Base-by-base conservation (phyloP, 2,113 vertebrate genomes). In the Colius striatus region DNA sequence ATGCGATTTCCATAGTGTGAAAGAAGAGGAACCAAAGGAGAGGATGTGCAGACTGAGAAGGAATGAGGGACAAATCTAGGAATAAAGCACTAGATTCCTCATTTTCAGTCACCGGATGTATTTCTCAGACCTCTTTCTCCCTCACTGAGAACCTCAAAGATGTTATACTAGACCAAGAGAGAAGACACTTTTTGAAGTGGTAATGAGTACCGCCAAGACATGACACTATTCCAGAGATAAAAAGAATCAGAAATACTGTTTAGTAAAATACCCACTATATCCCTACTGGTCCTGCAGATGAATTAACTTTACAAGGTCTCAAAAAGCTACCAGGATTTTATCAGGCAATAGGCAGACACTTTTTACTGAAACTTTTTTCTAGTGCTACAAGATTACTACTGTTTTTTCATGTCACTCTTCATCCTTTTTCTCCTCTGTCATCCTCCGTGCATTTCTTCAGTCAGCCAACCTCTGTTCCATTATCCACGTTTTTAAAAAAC, bases 131-230 rank as follows among this genome's bases (percentile, higher is more conserved):
- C 11, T 8, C 50, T 47, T 84, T 81, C 34, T 89, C 50, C 50
- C 48, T 57, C 55, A 57, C 3, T 68, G 57, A 58, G 6, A 23
- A 1, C 12, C 19, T 76, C 45, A 75, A 30, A 72, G 15, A 15
- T 75, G 43, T 62, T 61, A 53, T 23, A 72, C 8, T 36, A 87
- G 23, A 72, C 47, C 18, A 77, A 77, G 29, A 50, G 32, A 55
- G 23, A 55, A 72, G 45, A 55, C 3, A n/a, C 8, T 36, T 95
- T 93, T 84, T 95, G 95, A 96, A 94, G 50, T 94, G 87, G 61
- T 94, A 87, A 94, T 94, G 23, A 84, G 32, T 66, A 55, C 25
- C 75, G 21, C 21, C 45, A 81, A 91, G 66, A 68, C 5, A 43
- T 65, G 41, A 72, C 66, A 89, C 10, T 47, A 77, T 84, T 76